Evolutionary conservation across 2,113 vertebrate genomes (phyloP).

Genomic region (Deroptyus accipitrinus): DNA sequence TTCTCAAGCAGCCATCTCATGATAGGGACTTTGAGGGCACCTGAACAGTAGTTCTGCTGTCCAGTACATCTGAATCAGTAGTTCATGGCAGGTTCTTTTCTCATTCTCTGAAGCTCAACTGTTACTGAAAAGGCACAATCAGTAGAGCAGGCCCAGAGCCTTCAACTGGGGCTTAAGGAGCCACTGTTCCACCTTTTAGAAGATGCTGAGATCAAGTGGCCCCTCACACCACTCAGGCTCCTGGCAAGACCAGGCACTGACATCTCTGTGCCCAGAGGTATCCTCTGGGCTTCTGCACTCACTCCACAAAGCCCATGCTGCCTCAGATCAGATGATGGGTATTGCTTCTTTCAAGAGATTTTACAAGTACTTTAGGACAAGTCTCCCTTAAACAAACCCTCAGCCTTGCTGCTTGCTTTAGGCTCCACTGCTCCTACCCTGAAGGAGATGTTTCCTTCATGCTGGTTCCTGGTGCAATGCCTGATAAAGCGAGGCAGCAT

Average conservation of each 20-base stretch:
- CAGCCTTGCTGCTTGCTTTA: background rate
- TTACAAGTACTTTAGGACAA: background rate
- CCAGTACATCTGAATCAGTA: background rate
- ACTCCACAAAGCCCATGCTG: background rate
- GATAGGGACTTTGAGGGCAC: background rate
- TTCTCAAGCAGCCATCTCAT: background rate
- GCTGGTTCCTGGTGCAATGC: background rate
- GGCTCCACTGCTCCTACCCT: background rate
- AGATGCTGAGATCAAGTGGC: background rate
- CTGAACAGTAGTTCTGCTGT: background rate
- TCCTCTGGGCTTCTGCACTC: background rate
- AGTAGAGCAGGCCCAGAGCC: background rate
- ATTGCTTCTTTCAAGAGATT: background rate
- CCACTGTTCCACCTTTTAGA: background rate
- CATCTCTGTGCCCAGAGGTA: background rate
- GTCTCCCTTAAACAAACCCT: background rate
- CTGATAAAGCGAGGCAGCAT: background rate
- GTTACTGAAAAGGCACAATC: background rate
- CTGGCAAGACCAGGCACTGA: background rate
- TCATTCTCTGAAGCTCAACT: background rate
- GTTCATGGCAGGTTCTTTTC: background rate
- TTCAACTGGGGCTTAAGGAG: background rate
- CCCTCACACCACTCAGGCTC: accelerated
- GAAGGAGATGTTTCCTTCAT: background rate
- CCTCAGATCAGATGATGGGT: background rate